Conservation (phyloP, 2,888 invertebrate species). For the Acleris sparsana region DNA sequence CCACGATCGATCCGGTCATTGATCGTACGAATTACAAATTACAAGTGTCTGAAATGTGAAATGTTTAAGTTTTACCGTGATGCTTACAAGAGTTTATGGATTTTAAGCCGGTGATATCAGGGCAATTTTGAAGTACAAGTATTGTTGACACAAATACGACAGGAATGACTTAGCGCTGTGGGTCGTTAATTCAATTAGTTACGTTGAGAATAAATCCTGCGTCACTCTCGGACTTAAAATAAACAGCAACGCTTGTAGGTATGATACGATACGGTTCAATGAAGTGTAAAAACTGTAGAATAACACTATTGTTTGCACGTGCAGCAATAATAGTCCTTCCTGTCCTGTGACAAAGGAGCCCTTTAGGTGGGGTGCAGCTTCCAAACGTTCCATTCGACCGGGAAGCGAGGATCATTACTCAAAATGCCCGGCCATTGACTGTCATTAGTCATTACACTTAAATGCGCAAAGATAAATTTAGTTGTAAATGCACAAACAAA, state of each 20-base stretch:
- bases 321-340: conserved; percentile 22
- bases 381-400: conserved; percentile 15
- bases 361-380: conserved; percentile 7
- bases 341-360: conserved; percentile 12
- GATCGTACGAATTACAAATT: conserved; percentile 43
- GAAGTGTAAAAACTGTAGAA: conserved; percentile 9
- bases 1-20: conserved; percentile 44
- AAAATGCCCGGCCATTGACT: conserved; percentile 30
- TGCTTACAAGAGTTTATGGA: neutral
- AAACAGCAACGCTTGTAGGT: neutral
- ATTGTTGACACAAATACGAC: conserved; percentile 24
- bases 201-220: conserved; percentile 21
- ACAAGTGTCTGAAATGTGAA: conserved; percentile 20
- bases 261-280: conserved; percentile 6
- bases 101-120: conserved; percentile 7
- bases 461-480: conserved; percentile 22
- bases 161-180: conserved; percentile 19
- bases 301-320: conserved; percentile 20
- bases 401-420: conserved; percentile 25
- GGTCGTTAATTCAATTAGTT: conserved; percentile 30
- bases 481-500: conserved; percentile 15
- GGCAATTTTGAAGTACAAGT: conserved; percentile 25
- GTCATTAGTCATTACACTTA: conserved; percentile 13
- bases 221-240: conserved; percentile 1
- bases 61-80: conserved; percentile 12